Conservation (phyloP, 2,888 invertebrate species). For the Tipula helvola region DNA sequence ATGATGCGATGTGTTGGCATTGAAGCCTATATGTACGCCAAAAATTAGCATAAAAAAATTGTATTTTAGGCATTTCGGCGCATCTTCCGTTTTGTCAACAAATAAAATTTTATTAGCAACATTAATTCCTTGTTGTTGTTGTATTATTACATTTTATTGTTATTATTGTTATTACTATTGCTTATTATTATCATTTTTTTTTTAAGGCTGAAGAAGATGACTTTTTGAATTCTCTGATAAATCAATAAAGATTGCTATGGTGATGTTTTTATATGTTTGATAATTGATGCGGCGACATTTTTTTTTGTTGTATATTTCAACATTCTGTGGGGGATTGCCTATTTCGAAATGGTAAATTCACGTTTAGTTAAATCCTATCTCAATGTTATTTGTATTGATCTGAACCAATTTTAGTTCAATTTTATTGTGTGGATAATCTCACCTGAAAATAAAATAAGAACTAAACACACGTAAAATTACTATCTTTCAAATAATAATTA, state of each 20-base stretch:
- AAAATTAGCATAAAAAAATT: not conserved
- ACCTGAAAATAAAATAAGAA: too few relatives aligned
- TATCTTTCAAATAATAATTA: too few relatives aligned
- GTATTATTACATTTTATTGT: not conserved
- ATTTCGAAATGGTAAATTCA: not conserved
- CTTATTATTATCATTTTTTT: not conserved
- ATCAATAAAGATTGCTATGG: not conserved
- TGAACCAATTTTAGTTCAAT: too few relatives aligned
- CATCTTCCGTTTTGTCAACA: not conserved
- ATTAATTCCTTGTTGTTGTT: not conserved
- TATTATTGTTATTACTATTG: not conserved
- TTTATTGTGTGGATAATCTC: too few relatives aligned
- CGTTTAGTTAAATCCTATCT: too few relatives aligned
- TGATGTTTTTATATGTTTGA: not conserved
- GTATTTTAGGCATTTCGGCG: not conserved
- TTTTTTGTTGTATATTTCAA: not conserved
- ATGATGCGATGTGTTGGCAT: not conserved
- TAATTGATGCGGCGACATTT: not conserved
- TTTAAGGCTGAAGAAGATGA: not conserved
- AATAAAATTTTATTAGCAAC: not conserved
- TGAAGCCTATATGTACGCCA: not conserved
- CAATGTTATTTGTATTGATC: too few relatives aligned
- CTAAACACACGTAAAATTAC: too few relatives aligned
- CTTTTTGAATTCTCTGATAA: not conserved
- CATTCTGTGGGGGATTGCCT: not conserved